Percentiles rank a stretch among this genome's conserved stretches.
phyloP scores from a whole-genome alignment of 2,797 vertebrate genomes.

The Rhynchotus rufescens region DNA sequence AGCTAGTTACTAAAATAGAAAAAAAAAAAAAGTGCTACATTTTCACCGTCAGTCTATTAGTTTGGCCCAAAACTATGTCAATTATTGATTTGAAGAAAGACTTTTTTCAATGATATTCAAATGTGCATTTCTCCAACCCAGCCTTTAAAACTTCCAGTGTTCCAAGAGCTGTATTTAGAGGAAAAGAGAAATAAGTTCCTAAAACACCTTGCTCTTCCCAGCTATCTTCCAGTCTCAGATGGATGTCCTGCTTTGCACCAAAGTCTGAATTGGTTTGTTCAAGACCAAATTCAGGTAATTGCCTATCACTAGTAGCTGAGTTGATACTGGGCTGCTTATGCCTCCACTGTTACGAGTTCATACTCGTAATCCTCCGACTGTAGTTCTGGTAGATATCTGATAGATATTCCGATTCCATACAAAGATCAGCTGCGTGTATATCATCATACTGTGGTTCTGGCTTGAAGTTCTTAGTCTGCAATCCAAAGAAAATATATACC shows the following conservation, averaged over 20 bases:
- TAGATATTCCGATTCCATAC: not conserved
- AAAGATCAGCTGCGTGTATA: not conserved
- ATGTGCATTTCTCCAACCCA: not conserved
- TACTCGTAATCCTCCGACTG: accelerated
- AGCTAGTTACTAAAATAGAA: not conserved
- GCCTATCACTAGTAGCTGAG: not conserved
- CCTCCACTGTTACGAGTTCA: accelerated
- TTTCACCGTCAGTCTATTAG: not conserved
- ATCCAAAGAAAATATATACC: not conserved
- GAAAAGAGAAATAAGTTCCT: not conserved
- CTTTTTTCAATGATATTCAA: not conserved
- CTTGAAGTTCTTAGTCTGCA: not conserved
- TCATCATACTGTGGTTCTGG: accelerated
- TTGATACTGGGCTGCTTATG: not conserved
- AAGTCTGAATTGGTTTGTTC: not conserved
- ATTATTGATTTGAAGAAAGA: not conserved
- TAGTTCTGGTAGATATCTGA: conserved; percentile 16
- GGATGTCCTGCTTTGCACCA: not conserved
- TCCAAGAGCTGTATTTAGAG: not conserved
- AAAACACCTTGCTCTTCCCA: not conserved
- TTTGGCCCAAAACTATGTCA: not conserved
- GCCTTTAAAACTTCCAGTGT: not conserved
- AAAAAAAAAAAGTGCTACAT: not conserved
- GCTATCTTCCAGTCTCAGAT: not conserved
- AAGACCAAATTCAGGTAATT: not conserved